These are phyloP conservation scores for Aphaenogaster ashmeadi DNA, from an alignment of 1,140 invertebrate species.

Conservation along the genomic window DNA sequence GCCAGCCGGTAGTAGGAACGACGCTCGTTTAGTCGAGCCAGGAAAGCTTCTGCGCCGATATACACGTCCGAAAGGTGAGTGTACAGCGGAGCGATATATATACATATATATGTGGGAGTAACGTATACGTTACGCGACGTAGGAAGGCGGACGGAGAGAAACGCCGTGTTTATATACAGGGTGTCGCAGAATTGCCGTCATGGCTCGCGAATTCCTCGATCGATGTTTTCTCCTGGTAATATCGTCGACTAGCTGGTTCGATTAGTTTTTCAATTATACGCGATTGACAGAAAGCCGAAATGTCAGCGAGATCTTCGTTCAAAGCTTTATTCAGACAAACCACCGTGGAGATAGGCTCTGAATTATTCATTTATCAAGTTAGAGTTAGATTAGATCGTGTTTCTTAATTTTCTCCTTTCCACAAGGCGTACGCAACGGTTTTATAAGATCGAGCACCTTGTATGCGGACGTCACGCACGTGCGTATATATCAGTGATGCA, in stretches of 20 bases:
- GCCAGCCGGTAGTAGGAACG: conserved; percentile 80
- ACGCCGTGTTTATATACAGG: conserved; percentile 41
- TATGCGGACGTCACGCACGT: conserved; percentile 3
- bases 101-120: conserved; percentile 2
- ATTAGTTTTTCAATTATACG: background rate
- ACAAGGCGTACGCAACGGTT: background rate
- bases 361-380: background rate
- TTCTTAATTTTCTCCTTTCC: background rate
- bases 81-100: conserved; percentile 64
- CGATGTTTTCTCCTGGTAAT: background rate
- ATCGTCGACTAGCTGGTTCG: background rate
- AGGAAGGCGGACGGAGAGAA: background rate
- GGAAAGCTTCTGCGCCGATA: conserved; percentile 78
- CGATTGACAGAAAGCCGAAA: background rate
- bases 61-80: conserved; percentile 76
- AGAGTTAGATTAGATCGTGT: background rate
- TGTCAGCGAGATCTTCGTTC: background rate
- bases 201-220: background rate
- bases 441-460: conserved; percentile 5
- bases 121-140: conserved; percentile 32
- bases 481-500: conserved; percentile 61
- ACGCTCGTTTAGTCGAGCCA: conserved; percentile 77
- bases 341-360: background rate
- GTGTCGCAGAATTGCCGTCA: conserved; percentile 12
- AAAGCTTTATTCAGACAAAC: background rate